phyloP scores from a whole-genome alignment of 2,797 vertebrate species.

The Etheostoma nigrum region DNA sequence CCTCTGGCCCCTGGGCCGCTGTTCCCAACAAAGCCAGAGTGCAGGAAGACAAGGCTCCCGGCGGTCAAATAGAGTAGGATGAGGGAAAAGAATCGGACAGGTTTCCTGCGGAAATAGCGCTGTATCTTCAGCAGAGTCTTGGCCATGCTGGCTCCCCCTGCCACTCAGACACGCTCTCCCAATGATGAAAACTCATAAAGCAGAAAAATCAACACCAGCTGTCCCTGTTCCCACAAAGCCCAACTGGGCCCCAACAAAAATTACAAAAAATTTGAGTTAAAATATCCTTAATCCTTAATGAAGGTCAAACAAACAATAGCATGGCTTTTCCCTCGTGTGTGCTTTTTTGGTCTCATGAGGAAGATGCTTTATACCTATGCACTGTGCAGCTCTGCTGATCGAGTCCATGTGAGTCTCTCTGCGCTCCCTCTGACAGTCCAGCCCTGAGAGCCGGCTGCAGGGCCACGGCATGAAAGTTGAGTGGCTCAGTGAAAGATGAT shows the following conservation, averaged over 20 bases:
- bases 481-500: conserved; percentile 83
- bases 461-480: conserved; percentile 79
- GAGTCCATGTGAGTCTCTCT: conserved; percentile 46
- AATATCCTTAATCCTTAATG: conserved; percentile 46
- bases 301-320: conserved; percentile 59
- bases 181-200: conserved; percentile 77
- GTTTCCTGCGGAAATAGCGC: conserved; percentile 93
- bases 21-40: conserved; percentile 89
- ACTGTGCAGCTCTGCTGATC: conserved; percentile 23
- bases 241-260: conserved; percentile 24
- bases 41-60: conserved; percentile 94
- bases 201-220: conserved; percentile 51
- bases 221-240: conserved; percentile 19
- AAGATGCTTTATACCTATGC: conserved; percentile 41
- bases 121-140: conserved; percentile 94
- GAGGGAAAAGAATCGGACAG: conserved; percentile 94
- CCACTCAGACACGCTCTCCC: conserved; percentile 61
- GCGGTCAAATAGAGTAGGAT: conserved; percentile 95
- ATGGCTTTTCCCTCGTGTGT: conserved; percentile 42
- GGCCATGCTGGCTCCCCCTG: conserved; percentile 88
- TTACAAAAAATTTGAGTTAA: conserved; percentile 22
- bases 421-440: conserved; percentile 61
- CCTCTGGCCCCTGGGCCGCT: conserved; percentile 66
- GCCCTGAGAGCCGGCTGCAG: conserved; percentile 52
- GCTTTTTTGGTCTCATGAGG: conserved; percentile 48